These are phyloP conservation scores for Callocephalon fimbriatum DNA, from an alignment of 2,113 vertebrate species.

Conservation along the genomic window DNA sequence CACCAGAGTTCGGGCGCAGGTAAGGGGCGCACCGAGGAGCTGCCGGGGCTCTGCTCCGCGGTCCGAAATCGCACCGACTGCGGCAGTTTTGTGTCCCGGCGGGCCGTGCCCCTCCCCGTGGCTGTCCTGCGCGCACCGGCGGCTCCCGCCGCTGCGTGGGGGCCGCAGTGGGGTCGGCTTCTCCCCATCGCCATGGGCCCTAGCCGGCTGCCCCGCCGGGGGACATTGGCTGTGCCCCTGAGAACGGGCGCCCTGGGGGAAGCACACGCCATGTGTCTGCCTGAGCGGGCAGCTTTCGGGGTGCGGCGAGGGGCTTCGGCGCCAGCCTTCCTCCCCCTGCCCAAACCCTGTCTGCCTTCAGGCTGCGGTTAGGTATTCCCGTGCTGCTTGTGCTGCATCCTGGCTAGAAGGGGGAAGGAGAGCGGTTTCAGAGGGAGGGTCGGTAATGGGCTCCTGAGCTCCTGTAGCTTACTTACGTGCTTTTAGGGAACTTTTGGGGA, in stretches of 20 bases:
- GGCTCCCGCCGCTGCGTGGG: background rate
- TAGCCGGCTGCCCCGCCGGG: background rate
- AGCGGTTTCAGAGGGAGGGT: background rate
- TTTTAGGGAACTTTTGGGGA: background rate
- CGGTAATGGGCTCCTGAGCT: background rate
- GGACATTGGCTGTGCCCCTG: too few species aligned
- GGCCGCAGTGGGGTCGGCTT: background rate
- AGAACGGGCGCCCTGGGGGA: too few species aligned
- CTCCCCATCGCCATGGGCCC: background rate
- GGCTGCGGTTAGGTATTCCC: background rate
- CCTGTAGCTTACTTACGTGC: background rate
- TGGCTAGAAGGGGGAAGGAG: background rate
- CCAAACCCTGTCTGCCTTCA: rapidly evolving
- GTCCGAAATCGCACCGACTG: background rate
- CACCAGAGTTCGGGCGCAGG: background rate
- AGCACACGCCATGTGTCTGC: background rate
- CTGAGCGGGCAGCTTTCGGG: background rate
- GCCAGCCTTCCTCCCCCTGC: background rate
- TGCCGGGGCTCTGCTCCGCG: too few species aligned
- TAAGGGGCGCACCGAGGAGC: background rate
- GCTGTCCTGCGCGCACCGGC: background rate
- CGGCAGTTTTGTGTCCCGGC: background rate
- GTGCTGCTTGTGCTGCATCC: background rate
- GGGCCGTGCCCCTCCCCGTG: background rate
- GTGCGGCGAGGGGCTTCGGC: background rate